A percentile compares a stretch with the other conserved stretches of the same genome.
Evolutionary conservation across 2,888 invertebrate species (phyloP).

Genomic region (Vesta saturnalis): DNA sequence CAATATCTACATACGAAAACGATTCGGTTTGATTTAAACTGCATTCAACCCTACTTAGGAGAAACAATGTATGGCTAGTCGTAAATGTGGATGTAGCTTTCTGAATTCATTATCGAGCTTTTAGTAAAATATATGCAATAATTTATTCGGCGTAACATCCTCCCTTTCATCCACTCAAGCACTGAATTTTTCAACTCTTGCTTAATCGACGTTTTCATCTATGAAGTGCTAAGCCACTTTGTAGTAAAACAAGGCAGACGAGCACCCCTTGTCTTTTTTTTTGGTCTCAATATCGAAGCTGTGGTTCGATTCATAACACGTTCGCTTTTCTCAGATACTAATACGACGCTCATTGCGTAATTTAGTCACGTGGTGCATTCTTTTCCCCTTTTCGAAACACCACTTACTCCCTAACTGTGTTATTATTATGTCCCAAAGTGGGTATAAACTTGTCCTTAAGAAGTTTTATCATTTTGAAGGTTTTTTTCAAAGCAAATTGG

Average conservation of each 20-base stretch:
- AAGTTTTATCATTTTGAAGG: conserved; percentile 41
- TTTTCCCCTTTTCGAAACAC: conserved; percentile 50
- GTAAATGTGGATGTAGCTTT: background rate
- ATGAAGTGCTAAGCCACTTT: conserved; percentile 22
- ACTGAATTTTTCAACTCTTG: conserved; percentile 1
- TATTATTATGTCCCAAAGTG: conserved; percentile 56
- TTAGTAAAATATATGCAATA: conserved; percentile 16
- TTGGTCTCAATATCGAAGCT: conserved; percentile 27
- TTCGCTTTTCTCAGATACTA: conserved; percentile 46
- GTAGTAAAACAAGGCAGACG: conserved; percentile 17
- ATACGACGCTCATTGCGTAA: conserved; percentile 60
- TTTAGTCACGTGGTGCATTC: conserved; percentile 62
- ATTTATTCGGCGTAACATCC: conserved; percentile 32
- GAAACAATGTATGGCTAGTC: conserved; percentile 14
- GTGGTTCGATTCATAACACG: conserved; percentile 35
- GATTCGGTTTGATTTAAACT: conserved; percentile 21
- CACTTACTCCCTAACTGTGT: conserved; percentile 53
- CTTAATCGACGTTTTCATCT: conserved; percentile 1
- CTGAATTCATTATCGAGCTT: conserved; percentile 7
- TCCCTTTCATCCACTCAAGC: background rate
- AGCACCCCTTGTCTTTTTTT: conserved; percentile 17
- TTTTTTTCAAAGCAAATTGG: conserved; percentile 31
- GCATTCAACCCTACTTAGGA: conserved; percentile 2
- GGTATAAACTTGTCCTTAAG: conserved; percentile 53
- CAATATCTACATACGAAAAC: conserved; percentile 34